Conservation (phyloP, 1,140 invertebrate species). For the Formica selysi region DNA sequence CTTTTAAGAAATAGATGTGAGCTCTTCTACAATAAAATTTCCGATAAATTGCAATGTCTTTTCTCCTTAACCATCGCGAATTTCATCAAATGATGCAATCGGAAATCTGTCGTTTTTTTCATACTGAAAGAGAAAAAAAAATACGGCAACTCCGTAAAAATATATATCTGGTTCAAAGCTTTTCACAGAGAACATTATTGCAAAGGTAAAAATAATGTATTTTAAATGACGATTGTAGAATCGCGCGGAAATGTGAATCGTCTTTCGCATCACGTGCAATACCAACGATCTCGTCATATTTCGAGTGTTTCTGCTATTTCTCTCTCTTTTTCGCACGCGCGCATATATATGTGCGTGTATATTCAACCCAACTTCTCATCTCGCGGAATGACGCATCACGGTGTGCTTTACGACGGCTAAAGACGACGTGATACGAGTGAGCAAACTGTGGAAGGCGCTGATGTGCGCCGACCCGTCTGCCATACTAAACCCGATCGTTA, state of each 20-base stretch:
- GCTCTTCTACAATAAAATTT: background rate
- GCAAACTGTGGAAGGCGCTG: background rate
- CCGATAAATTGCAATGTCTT: background rate
- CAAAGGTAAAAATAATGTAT: background rate
- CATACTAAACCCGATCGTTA: constrained; percentile 53
- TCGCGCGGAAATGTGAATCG: background rate
- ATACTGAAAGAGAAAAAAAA: background rate
- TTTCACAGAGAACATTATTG: background rate
- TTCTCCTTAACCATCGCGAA: background rate
- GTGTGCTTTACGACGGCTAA: constrained; percentile 36
- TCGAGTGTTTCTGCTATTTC: too few relatives aligned
- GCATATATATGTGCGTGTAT: too few relatives aligned
- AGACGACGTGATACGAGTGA: background rate
- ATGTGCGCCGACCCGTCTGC: constrained; percentile 1
- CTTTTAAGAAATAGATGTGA: background rate
- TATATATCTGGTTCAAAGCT: background rate
- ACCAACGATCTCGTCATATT: background rate
- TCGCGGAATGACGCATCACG: constrained; percentile 13
- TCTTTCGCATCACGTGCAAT: background rate
- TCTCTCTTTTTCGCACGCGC: too few relatives aligned
- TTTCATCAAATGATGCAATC: background rate
- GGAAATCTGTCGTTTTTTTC: background rate
- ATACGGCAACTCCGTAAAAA: background rate
- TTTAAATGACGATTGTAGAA: constrained; percentile 28
- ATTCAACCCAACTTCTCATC: constrained; percentile 37